Evolutionary conservation across 2,888 invertebrate genomes (phyloP), one percentile per base, ranked within the genome.

Genomic region (Sphaerophoria rueppellii): DNA sequence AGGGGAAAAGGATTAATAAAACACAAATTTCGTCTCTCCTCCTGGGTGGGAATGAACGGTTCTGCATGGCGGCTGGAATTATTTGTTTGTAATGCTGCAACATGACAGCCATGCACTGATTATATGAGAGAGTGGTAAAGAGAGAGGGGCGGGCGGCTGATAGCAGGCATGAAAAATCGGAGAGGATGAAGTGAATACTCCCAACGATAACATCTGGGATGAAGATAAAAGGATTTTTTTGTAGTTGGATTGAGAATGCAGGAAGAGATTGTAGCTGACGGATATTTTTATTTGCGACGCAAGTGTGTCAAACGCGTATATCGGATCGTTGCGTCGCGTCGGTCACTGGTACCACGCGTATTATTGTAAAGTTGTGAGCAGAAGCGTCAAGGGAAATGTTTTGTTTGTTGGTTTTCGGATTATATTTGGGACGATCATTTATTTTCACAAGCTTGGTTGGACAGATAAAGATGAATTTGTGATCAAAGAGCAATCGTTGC

Each of bases 21-120:
- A 73, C 55, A 73, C 57, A 78, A 70, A 69, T 57, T 35, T 69
- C 37, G 43, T 48, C 16, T 48, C 60, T 69, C 46, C 54, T 82
- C 46, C 54, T 82, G 82, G 78, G 78, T 82, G 78, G 73, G 73
- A 67, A 73, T 57, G 40, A 37, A 70, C 61, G 52, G 24, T 24
- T 24, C 24, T 24, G 63, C 50, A 50, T 65, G 60, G 48, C 78
- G 69, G 73, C 61, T 73, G 63, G 74, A 58, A 79, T 79, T 80
- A 83, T 83, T 80, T 83, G 80, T 83, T 70, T 70, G 74, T 60
- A 71, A 65, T 79, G 71, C 75, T 60, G 74, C 67, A 55, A 83
- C 82, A 83, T 83, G 82, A 83, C 82, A 83, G 82, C 75, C 70
- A 76, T 78, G 65, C 58, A 65, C 74, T 79, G 82, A 83, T 83